A percentile compares a stretch with the other conserved stretches of the same genome.
Conservation (phyloP, 1,140 invertebrate genomes). For the Drosophila dunni region DNA sequence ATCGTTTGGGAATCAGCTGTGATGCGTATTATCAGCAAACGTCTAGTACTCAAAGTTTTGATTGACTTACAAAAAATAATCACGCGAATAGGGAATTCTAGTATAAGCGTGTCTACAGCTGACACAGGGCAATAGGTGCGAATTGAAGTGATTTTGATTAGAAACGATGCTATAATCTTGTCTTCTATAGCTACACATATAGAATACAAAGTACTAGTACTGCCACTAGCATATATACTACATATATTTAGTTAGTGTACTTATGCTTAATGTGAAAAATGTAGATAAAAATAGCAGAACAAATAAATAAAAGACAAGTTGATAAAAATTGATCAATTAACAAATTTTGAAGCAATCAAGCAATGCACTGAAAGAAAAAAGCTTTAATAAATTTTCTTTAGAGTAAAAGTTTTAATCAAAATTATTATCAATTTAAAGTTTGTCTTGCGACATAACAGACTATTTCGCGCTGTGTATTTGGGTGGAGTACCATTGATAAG, state of each 20-base stretch:
- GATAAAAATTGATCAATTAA: too few species aligned
- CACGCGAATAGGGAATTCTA: slow-evolving; percentile 53
- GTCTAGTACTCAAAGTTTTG: slow-evolving; percentile 41
- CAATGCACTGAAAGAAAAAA: too few species aligned
- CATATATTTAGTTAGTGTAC: slow-evolving; percentile 24
- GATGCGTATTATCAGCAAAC: slow-evolving; percentile 15
- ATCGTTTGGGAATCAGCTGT: neutral
- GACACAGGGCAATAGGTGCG: slow-evolving; percentile 56
- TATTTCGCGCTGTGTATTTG: neutral
- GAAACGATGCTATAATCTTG: slow-evolving; percentile 58
- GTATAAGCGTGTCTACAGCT: slow-evolving; percentile 47
- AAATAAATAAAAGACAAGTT: too few species aligned
- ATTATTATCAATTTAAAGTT: too few species aligned
- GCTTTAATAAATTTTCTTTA: too few species aligned
- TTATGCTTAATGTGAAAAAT: slow-evolving; percentile 47
- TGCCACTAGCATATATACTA: too few species aligned
- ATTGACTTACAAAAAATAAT: slow-evolving; percentile 63
- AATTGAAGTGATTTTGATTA: slow-evolving; percentile 57
- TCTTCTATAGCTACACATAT: neutral
- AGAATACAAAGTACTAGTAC: slow-evolving; percentile 1
- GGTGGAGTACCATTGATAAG: slow-evolving; percentile 55
- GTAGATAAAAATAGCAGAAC: neutral
- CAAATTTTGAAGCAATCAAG: too few species aligned
- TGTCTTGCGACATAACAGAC: too few species aligned
- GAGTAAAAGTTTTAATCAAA: too few species aligned